Conservation (phyloP, 2,888 invertebrate species). For the Meliscaeva auricollis region DNA sequence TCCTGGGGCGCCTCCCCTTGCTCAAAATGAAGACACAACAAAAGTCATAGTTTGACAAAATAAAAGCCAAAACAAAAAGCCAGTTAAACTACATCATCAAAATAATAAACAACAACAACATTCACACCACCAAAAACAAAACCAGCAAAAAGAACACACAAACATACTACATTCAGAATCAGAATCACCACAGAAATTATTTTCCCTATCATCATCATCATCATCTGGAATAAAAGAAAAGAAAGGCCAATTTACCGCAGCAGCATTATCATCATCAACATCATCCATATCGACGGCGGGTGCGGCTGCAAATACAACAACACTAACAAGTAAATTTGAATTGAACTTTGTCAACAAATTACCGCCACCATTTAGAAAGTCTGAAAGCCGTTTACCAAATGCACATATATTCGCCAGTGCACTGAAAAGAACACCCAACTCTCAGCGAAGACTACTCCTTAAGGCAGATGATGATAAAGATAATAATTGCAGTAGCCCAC, state of each 20-base stretch:
- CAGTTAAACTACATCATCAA: conserved; percentile 42
- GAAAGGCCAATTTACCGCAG: conserved; percentile 21
- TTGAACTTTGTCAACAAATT: conserved; percentile 68
- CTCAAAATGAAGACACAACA: conserved; percentile 79
- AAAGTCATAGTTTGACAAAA: conserved; percentile 82
- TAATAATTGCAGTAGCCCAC: conserved; percentile 68
- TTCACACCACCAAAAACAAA: conserved; percentile 44
- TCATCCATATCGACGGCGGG: background rate
- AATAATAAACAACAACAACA: conserved; percentile 23
- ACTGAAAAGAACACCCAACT: conserved; percentile 69
- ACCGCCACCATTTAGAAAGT: conserved; percentile 71
- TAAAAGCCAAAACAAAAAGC: conserved; percentile 74
- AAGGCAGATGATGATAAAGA: conserved; percentile 67
- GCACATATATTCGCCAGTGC: conserved; percentile 70
- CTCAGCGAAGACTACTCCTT: conserved; percentile 66
- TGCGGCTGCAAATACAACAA: conserved; percentile 56
- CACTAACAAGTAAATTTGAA: conserved; percentile 67
- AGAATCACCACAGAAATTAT: conserved; percentile 69
- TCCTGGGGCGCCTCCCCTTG: conserved; percentile 66
- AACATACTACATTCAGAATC: conserved; percentile 44
- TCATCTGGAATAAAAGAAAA: conserved; percentile 56
- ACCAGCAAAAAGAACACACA: conserved; percentile 33
- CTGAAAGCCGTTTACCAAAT: conserved; percentile 74
- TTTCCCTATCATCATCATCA: conserved; percentile 71
- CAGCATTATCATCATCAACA: conserved; percentile 36